These are phyloP conservation scores for Oryzias melastigma DNA, from an alignment of 2,113 vertebrate species.

Conservation along the genomic window DNA sequence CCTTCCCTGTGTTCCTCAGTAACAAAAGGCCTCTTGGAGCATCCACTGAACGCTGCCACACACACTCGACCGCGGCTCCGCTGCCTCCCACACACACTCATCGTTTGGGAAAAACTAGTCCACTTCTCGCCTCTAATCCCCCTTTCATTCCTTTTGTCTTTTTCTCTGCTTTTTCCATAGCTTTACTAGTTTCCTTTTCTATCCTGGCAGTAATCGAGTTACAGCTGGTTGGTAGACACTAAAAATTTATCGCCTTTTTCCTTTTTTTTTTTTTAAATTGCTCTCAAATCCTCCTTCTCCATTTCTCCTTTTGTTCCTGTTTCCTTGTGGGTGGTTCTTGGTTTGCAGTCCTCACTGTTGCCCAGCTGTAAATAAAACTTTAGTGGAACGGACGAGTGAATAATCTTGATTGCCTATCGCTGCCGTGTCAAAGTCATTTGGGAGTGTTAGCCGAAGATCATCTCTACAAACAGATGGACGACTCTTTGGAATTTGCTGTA, in stretches of 20 bases:
- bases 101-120: slow-evolving; percentile 52
- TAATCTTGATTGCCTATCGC: slow-evolving; percentile 66
- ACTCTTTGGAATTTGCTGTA: slow-evolving; percentile 20
- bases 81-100: slow-evolving; percentile 57
- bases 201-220: slow-evolving; percentile 64
- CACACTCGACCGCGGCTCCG: slow-evolving; percentile 52
- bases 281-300: slow-evolving; percentile 39
- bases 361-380: slow-evolving; percentile 56
- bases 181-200: slow-evolving; percentile 38
- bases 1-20: slow-evolving; percentile 45
- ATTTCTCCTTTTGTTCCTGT: slow-evolving; percentile 25
- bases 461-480: slow-evolving; percentile 12
- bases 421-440: slow-evolving; percentile 65
- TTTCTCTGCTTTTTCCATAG: slow-evolving; percentile 10
- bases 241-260: slow-evolving; percentile 50
- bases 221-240: slow-evolving; percentile 57
- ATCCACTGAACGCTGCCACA: slow-evolving; percentile 64
- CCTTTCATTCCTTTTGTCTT: slow-evolving; percentile 56
- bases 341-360: slow-evolving; percentile 40
- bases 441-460: slow-evolving; percentile 23
- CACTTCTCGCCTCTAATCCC: slow-evolving; percentile 52
- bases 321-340: slow-evolving; percentile 66
- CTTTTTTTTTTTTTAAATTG: slow-evolving; percentile 20
- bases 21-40: slow-evolving; percentile 66
- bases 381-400: slow-evolving; percentile 62